These are phyloP conservation scores for Incurvaria masculella DNA, from an alignment of 2,888 invertebrate genomes.

Conservation along the genomic window DNA sequence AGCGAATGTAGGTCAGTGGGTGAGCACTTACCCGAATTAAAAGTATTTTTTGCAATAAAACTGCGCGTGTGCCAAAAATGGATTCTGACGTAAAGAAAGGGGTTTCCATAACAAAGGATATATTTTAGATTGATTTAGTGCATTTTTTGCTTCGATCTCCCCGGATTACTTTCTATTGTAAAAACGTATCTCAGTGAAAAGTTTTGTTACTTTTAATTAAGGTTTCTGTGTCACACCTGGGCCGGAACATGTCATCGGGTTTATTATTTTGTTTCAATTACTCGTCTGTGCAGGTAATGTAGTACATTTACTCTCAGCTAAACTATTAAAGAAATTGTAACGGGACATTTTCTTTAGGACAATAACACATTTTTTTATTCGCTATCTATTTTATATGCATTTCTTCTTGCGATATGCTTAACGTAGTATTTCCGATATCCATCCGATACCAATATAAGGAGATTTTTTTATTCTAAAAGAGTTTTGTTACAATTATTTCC, in stretches of 20 bases:
- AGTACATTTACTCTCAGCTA: too few species aligned
- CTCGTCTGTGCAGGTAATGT: too few species aligned
- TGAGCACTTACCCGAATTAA: slow-evolving; percentile 34
- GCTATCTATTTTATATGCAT: too few species aligned
- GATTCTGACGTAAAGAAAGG: slow-evolving; percentile 25
- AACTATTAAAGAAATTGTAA: too few species aligned
- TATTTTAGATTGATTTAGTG: slow-evolving; percentile 51
- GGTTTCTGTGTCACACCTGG: slow-evolving; percentile 21
- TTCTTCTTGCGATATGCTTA: background rate
- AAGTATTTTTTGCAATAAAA: slow-evolving; percentile 27
- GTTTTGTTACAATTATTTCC: too few species aligned
- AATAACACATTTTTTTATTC: too few species aligned
- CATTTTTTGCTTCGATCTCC: slow-evolving; percentile 31
- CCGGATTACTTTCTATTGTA: slow-evolving; percentile 31
- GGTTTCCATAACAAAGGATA: slow-evolving; percentile 44
- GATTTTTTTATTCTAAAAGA: too few species aligned
- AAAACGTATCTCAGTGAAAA: slow-evolving; percentile 15
- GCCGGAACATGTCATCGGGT: background rate
- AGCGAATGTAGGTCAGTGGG: slow-evolving; percentile 47
- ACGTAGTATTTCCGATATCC: background rate
- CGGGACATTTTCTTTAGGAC: too few species aligned
- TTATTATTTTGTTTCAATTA: background rate
- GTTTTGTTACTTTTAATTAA: slow-evolving; percentile 21
- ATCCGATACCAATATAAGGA: slow-evolving; percentile 2
- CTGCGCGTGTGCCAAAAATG: slow-evolving; percentile 31